Percentiles rank a stretch among this genome's conserved stretches.
phyloP scores from a whole-genome alignment of 2,797 vertebrate genomes.

The Eremophila alpestris region DNA sequence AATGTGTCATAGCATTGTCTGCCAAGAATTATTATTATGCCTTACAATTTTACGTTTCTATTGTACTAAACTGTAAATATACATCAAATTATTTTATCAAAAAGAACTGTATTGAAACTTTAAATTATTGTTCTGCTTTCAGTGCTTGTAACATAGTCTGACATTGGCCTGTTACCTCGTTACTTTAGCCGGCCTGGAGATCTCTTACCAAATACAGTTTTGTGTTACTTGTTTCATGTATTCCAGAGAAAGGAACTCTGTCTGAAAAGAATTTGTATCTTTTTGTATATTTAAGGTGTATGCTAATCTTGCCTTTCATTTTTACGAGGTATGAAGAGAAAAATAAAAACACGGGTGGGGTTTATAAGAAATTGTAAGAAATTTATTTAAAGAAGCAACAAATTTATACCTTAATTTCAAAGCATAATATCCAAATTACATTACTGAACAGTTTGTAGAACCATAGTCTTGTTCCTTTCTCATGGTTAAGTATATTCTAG shows the following conservation, averaged over 20 bases:
- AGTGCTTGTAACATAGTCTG: conserved; percentile 80
- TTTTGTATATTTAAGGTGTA: conserved; percentile 74
- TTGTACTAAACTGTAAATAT: conserved; percentile 77
- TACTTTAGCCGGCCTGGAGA: conserved; percentile 68
- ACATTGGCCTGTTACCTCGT: conserved; percentile 72
- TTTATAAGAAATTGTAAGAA: conserved; percentile 64
- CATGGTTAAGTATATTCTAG: conserved; percentile 15
- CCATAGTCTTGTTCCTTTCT: conserved; percentile 42
- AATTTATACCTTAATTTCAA: conserved; percentile 71
- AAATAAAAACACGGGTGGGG: conserved; percentile 50
- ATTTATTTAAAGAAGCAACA: conserved; percentile 46
- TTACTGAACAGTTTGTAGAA: conserved; percentile 53
- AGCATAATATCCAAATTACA: conserved; percentile 48
- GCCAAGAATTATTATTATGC: conserved; percentile 78
- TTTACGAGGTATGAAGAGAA: conserved; percentile 58
- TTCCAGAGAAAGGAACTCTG: conserved; percentile 74
- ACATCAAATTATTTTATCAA: conserved; percentile 77
- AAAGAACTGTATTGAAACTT: conserved; percentile 68
- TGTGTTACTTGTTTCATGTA: conserved; percentile 74
- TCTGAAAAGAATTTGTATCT: conserved; percentile 77
- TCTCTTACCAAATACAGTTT: conserved; percentile 76
- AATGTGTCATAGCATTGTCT: conserved; percentile 78
- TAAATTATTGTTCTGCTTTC: conserved; percentile 69
- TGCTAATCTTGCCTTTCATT: conserved; percentile 72
- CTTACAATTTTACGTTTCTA: conserved; percentile 80